Evolutionary conservation across 2,797 vertebrate genomes (phyloP).

Genomic region (Pipistrellus pygmaeus): DNA sequence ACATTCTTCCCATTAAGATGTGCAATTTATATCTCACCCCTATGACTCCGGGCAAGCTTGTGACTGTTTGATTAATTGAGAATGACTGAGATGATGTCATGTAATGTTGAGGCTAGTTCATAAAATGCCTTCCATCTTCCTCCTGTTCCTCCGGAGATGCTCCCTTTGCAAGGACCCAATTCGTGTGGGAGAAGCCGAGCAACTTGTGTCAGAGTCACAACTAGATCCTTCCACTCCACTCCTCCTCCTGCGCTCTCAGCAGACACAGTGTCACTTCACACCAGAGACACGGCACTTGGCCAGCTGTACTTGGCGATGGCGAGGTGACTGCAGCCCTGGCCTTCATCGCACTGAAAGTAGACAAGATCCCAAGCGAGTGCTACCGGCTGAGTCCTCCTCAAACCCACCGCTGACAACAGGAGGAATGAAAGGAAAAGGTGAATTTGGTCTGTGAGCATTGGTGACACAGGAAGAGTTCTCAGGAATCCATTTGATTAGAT

Average conservation of each 20-base stretch:
- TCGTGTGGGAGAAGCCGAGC: accelerated
- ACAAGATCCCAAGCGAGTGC: neutral
- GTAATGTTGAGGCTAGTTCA: neutral
- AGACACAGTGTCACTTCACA: accelerated
- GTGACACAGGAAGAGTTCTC: too few species aligned
- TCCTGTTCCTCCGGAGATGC: neutral
- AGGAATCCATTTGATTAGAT: neutral
- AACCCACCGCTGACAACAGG: neutral
- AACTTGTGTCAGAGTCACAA: neutral
- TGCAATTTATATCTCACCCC: neutral
- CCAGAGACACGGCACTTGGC: too few species aligned
- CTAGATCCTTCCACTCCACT: accelerated
- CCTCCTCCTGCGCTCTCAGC: accelerated
- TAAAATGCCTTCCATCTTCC: neutral
- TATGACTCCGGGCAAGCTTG: neutral
- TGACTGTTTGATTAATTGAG: neutral
- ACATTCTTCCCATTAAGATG: neutral
- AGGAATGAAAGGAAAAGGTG: neutral
- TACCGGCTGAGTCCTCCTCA: neutral
- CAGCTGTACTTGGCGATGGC: accelerated
- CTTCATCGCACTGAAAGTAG: neutral
- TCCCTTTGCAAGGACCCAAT: neutral
- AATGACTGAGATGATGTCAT: neutral
- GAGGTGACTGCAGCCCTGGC: accelerated
- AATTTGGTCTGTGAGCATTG: neutral